These are phyloP conservation scores for Chymomyza procnemis DNA, from an alignment of 2,888 invertebrate genomes.

Conservation along the genomic window DNA sequence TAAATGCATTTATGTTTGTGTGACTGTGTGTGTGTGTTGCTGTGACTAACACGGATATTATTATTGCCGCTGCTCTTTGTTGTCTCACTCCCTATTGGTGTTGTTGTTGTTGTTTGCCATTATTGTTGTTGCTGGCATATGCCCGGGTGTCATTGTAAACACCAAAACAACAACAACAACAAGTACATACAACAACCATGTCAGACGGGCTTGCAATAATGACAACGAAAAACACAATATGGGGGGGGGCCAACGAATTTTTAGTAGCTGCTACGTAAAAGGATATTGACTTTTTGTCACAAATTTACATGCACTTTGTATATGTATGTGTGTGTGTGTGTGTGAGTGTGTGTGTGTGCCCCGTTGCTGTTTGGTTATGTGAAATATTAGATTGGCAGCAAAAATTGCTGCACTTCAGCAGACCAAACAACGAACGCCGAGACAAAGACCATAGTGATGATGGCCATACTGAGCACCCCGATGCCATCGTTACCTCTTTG, in stretches of 20 bases:
- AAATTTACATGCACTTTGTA: neutral
- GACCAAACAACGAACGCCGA: constrained; percentile 14
- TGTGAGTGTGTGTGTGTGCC: neutral
- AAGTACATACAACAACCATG: constrained; percentile 13
- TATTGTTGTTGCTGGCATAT: constrained; percentile 34
- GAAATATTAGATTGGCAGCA: constrained; percentile 67
- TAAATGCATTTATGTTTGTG: neutral
- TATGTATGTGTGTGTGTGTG: constrained; percentile 1
- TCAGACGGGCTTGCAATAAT: constrained; percentile 35
- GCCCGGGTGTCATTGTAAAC: constrained; percentile 29
- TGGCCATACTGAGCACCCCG: neutral
- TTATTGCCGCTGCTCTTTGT: constrained; percentile 8
- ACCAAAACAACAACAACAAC: constrained; percentile 12
- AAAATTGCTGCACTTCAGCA: constrained; percentile 42
- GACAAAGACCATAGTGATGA: neutral
- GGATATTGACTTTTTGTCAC: constrained; percentile 29
- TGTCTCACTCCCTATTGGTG: constrained; percentile 8
- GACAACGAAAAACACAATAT: constrained; percentile 33
- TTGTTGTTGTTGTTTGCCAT: constrained; percentile 18
- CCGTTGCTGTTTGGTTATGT: too few relatives aligned
- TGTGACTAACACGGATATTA: constrained; percentile 2
- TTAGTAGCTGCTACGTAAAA: constrained; percentile 14
- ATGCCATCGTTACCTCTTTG: constrained; percentile 41
- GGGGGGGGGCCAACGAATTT: constrained; percentile 30
- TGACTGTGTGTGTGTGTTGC: constrained; percentile 9